phyloP scores from a whole-genome alignment of 2,888 invertebrate species.

The Muscina levida region DNA sequence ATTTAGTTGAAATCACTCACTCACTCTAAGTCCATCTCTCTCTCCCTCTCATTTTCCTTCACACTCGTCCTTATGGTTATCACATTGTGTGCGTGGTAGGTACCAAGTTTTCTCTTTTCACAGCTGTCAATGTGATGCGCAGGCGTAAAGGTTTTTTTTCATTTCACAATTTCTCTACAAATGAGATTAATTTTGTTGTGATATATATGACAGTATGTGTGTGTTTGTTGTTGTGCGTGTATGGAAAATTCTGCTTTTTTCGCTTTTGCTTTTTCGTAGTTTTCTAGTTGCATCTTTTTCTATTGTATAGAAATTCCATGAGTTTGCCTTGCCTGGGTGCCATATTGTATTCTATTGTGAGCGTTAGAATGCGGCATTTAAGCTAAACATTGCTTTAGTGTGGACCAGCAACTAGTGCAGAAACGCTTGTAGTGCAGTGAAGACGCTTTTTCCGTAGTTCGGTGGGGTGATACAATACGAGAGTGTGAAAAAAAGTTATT shows the following conservation, averaged over 20 bases:
- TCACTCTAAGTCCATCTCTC: conserved; percentile 43
- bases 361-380: conserved; percentile 62
- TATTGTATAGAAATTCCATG: conserved; percentile 44
- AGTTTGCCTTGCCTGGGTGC: conserved; percentile 47
- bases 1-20: conserved; percentile 22
- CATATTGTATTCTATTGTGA: conserved; percentile 36
- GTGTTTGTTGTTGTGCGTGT: conserved; percentile 28
- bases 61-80: no score
- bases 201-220: no score
- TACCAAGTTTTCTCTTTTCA: conserved; percentile 65
- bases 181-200: conserved; percentile 26
- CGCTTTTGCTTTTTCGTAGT: conserved; percentile 47
- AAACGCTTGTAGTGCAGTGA: conserved; percentile 74
- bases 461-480: conserved; percentile 44
- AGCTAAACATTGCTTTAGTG: conserved; percentile 65
- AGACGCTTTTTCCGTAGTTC: conserved; percentile 70
- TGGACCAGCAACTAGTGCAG: conserved; percentile 72
- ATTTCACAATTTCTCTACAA: conserved; percentile 31
- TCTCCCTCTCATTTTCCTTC: conserved; percentile 23
- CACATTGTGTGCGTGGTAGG: conserved; percentile 37
- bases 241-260: conserved; percentile 60
- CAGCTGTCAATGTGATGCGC: conserved; percentile 54
- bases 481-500: conserved; percentile 41
- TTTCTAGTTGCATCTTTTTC: conserved; percentile 47
- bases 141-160: conserved; percentile 57